These are phyloP conservation scores for Danio tinwini DNA, from an alignment of 2,797 vertebrate genomes.

Conservation along the genomic window DNA sequence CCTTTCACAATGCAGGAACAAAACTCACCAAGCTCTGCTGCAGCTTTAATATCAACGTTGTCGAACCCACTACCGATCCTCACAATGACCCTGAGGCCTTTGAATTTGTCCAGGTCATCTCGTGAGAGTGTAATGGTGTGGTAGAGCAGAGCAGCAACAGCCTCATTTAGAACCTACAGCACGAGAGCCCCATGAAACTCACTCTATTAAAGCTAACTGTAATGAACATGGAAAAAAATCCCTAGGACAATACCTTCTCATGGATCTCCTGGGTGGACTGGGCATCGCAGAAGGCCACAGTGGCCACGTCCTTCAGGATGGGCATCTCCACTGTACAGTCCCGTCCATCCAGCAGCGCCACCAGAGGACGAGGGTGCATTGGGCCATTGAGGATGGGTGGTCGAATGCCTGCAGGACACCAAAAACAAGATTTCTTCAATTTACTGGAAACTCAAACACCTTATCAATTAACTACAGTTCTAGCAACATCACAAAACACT, in stretches of 20 bases:
- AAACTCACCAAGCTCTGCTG: slow-evolving; percentile 81
- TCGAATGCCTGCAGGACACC: slow-evolving; percentile 75
- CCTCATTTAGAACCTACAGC: slow-evolving; percentile 83
- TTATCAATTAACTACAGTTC: background rate
- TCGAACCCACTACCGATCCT: slow-evolving; percentile 85
- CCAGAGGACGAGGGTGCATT: slow-evolving; percentile 83
- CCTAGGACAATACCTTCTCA: slow-evolving; percentile 75
- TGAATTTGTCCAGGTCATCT: slow-evolving; percentile 85
- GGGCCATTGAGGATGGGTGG: slow-evolving; percentile 84
- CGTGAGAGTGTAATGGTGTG: slow-evolving; percentile 85
- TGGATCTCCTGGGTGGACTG: slow-evolving; percentile 88
- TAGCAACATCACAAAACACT: slow-evolving; percentile 18
- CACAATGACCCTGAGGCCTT: slow-evolving; percentile 84
- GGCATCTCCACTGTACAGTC: slow-evolving; percentile 88
- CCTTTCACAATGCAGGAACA: background rate
- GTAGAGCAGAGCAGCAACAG: slow-evolving; percentile 85
- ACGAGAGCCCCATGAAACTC: background rate
- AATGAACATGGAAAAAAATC: no score
- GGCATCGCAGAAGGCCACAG: slow-evolving; percentile 85
- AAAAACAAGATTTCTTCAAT: background rate
- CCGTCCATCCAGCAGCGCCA: slow-evolving; percentile 82
- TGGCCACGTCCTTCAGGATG: slow-evolving; percentile 85
- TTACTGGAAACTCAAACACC: background rate
- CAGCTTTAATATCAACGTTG: slow-evolving; percentile 84
- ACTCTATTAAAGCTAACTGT: background rate